Evolutionary conservation across 2,113 vertebrate species (phyloP).

Genomic region (Ancistrus triradiatus): DNA sequence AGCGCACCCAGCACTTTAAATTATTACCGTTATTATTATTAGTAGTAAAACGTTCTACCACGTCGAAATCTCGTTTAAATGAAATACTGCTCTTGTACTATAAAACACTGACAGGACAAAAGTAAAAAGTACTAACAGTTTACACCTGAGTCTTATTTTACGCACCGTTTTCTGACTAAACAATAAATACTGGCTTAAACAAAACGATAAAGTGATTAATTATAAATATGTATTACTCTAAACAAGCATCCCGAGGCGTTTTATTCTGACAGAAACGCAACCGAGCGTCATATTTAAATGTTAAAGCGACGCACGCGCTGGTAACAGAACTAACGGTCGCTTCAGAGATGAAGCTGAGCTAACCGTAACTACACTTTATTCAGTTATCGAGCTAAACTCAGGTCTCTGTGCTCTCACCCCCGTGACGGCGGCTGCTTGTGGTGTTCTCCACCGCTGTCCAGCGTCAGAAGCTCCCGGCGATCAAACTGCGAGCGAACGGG

Average conservation of each 20-base stretch:
- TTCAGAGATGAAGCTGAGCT: background rate
- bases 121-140: no score
- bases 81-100: no score
- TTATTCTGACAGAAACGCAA: background rate
- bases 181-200: no score
- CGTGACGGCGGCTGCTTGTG: conserved; percentile 57
- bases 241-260: no score
- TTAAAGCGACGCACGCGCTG: background rate
- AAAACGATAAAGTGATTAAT: no score
- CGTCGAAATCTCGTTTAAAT: no score
- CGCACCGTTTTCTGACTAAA: no score
- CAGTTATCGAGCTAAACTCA: background rate
- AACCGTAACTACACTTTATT: background rate
- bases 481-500: conserved; percentile 66
- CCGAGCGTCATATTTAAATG: background rate
- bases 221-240: no score
- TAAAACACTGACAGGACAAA: no score
- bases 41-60: no score
- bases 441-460: conserved; percentile 65
- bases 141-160: conserved; percentile 2
- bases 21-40: no score
- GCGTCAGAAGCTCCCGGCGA: conserved; percentile 63
- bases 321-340: conserved; percentile 3
- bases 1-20: no score
- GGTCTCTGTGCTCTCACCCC: conserved; percentile 60